phyloP scores from a whole-genome alignment of 2,113 vertebrate genomes.

The Buteo buteo region DNA sequence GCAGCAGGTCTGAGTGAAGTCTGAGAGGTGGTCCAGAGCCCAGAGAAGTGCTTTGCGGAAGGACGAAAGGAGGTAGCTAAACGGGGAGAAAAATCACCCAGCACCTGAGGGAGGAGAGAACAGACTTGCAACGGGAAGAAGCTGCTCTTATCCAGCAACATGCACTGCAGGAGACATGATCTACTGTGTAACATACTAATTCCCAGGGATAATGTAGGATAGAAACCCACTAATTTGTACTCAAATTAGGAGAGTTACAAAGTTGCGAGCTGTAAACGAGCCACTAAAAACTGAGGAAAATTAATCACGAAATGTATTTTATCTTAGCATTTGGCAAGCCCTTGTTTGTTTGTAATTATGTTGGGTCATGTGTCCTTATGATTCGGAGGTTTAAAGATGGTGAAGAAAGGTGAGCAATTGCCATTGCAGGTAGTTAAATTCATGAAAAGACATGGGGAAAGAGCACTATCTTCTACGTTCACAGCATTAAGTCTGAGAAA shows the following conservation, averaged over 20 bases:
- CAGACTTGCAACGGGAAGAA: neutral
- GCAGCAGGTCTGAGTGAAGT: neutral
- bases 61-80: neutral
- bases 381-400: neutral
- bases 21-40: neutral
- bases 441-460: neutral
- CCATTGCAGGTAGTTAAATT: neutral
- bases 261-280: neutral
- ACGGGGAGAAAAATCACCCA: neutral
- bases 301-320: neutral
- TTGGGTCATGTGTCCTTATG: neutral
- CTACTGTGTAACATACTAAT: neutral
- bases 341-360: neutral
- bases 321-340: neutral
- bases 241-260: neutral
- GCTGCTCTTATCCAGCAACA: neutral
- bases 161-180: neutral
- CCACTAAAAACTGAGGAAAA: neutral
- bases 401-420: neutral
- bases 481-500: neutral
- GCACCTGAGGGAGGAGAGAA: neutral
- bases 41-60: neutral
- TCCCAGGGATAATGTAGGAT: neutral
- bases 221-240: neutral
- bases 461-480: neutral